Base-by-base conservation (phyloP, 2,797 vertebrate genomes). In the Argya squamiceps region DNA sequence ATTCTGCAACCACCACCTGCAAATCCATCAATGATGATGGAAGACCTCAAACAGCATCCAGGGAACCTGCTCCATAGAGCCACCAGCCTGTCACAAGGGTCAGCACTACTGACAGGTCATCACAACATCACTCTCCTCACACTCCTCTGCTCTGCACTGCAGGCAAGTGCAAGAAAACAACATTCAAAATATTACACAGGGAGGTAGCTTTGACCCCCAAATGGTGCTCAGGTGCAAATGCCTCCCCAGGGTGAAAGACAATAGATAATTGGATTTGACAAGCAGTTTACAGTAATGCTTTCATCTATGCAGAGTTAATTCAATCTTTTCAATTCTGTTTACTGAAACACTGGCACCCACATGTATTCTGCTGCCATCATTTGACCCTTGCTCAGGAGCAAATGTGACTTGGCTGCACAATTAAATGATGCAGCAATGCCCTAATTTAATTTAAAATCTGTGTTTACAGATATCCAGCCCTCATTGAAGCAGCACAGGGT, bases 291-390 rank as follows among this genome's bases (percentile, higher is more conserved):
- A 18, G 1, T 59, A 63, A 85, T 50, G 70, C 59, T 94, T 96
- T 92, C 53, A 91, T 92, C 91, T 92, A 18, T 24, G 63, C 47
- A 43, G 70, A 89, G 82, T 65, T 88, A 94, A 95, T 84, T 75
- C 85, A 81, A 92, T 95, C 50, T 63, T 86, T 85, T 59, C 80
- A 92, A 89, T 78, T 70, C 88, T 59, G 76, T 90, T 92, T 93
- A 79, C 50, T 52, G 76, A 81, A 86, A 89, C 17, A 5, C 4
- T 81, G 85, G 77, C 93, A 91, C 11, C 39, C 86, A 74, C 20
- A 11, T 29, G 46, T 68, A 32, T 59, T 78, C 85, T 79, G 76
- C 63, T 90, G 69, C 83, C 67, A 67, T 76, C 74, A 34, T 70
- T 84, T 90, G 80, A 95, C 80, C 89, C 63, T 37, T 2, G 2